Evolutionary conservation across 1,140 invertebrate genomes (phyloP), one percentile per base, ranked within the genome.

Genomic region (Musca domestica): DNA sequence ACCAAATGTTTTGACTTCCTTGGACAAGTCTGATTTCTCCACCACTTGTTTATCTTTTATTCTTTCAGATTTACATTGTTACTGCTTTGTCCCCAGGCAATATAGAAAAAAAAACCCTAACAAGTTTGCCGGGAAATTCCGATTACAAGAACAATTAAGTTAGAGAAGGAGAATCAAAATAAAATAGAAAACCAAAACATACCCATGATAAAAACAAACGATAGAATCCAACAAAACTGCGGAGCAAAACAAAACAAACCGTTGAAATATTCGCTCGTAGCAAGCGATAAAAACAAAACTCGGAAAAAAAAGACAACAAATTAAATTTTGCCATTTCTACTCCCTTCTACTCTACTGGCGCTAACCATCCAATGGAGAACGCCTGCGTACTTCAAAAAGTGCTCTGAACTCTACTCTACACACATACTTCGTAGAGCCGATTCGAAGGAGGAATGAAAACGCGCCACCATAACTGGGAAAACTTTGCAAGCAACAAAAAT

Each of bases 371-470:
- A 41, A 41, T 41, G 34, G 34, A 41, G 34, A 51, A 51, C 64
- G 64, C 64, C 64, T 65, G 64, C 64, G 64, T 65, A 48, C n/a
- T 51, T 65, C 9, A 23, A 19, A 41, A 7, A 7, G 4, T 41
- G 10, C 34, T n/a, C n/a, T 19, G 17, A 61, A 61, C 56, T 61
- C 56, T 61, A 27, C 27, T 41, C 34, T 7, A 41, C 34, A 41
- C 34, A 41, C 34, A 41, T 10, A 41, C 34, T 41, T 41, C 34
- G 34, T 41, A 41, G 34, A 41, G 34, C 52, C n/a, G 17, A 61
- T 14, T 54, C 25, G 25, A 9, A 54, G 34, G 52, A 54, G 22
- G 19, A 30, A 61, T 30, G 27, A 34, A 34, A 61, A 61, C 56
- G 56, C 56, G 56, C 56, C 56, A 61, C 27, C 34, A 41, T 10